Base-by-base conservation (phyloP, 2,113 vertebrate genomes). In the Psittacula cyanocephala region DNA sequence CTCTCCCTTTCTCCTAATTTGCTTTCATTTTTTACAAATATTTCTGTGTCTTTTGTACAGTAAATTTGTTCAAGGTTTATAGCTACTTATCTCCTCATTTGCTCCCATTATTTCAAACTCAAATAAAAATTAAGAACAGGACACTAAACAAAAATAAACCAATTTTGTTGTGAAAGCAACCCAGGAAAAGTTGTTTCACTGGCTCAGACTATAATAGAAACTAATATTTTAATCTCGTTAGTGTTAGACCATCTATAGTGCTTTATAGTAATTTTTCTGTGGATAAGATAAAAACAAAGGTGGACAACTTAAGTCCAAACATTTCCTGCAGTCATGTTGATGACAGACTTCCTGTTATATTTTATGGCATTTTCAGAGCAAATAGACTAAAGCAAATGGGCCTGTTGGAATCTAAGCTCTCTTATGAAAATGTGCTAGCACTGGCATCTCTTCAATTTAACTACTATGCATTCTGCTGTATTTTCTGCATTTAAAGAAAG, bases 401-500 rank as follows among this genome's bases (percentile, higher is more conserved):
- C 82, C 65, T 88, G 50, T 93, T 93, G 97, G 90, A 95, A 83
- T 57, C 71, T 68, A 44, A 95, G 59, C 50, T 85, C 35, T 89
- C 39, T 81, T 76, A 49, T 82, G 59, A 74, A 96, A 91, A 94
- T 44, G n/a, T 6, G 18, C 67, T 41, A 69, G 64, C 6, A 0
- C 62, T 95, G 89, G 52, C 69, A 82, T 89, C 78, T 86, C 75
- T 72, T 85, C 55, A 37, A 59, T 94, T 89, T 95, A 94, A 97
- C 97, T 96, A 91, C 92, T 81, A 22, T 89, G 62, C 91, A 82
- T 92, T 95, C 89, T 89, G n/a, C 88, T 93, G 74, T 93, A 95
- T 94, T 95, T 94, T 92, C 77, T 62, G 53, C 86, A 70, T 97
- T 98, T 97, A 83, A 91, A 97, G 96, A 82, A 97, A 97, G 95